phyloP scores from a whole-genome alignment of 2,888 invertebrate genomes.

The Pteria penguin region DNA sequence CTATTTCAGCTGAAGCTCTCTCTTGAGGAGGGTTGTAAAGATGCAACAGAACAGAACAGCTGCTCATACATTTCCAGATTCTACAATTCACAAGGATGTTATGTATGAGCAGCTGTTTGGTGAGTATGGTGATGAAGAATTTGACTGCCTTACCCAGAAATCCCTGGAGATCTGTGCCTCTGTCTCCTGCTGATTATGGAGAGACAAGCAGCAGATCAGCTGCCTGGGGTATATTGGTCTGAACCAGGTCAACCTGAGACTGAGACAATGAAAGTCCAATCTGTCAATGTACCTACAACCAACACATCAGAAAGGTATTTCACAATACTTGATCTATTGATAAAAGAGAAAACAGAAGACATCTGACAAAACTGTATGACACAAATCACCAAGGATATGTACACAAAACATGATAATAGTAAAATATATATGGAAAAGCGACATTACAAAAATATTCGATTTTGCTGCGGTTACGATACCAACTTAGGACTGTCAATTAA shows the following conservation, averaged over 20 bases:
- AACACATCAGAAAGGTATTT: too few relatives aligned
- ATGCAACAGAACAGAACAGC: neutral
- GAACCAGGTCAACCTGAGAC: too few relatives aligned
- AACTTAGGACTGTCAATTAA: too few relatives aligned
- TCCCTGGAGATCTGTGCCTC: slow-evolving; percentile 18
- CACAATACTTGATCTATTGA: too few relatives aligned
- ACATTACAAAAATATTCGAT: too few relatives aligned
- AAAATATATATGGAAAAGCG: too few relatives aligned
- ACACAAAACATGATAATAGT: too few relatives aligned
- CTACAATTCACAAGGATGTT: slow-evolving; percentile 20
- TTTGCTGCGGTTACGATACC: too few relatives aligned
- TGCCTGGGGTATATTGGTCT: slow-evolving; percentile 33
- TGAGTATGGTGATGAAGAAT: slow-evolving; percentile 16
- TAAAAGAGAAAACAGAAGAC: too few relatives aligned
- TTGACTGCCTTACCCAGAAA: slow-evolving; percentile 39
- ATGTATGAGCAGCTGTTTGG: slow-evolving; percentile 26
- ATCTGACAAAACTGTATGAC: too few relatives aligned
- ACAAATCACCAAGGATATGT: too few relatives aligned
- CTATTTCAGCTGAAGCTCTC: neutral
- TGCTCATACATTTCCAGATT: neutral
- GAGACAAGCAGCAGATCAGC: slow-evolving; percentile 42
- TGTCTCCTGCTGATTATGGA: slow-evolving; percentile 39
- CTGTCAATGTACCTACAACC: slow-evolving; percentile 30
- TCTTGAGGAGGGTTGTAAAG: neutral
- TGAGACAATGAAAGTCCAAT: neutral